Base-by-base conservation (phyloP, 2,113 vertebrate species). In the Azemiops feae region DNA sequence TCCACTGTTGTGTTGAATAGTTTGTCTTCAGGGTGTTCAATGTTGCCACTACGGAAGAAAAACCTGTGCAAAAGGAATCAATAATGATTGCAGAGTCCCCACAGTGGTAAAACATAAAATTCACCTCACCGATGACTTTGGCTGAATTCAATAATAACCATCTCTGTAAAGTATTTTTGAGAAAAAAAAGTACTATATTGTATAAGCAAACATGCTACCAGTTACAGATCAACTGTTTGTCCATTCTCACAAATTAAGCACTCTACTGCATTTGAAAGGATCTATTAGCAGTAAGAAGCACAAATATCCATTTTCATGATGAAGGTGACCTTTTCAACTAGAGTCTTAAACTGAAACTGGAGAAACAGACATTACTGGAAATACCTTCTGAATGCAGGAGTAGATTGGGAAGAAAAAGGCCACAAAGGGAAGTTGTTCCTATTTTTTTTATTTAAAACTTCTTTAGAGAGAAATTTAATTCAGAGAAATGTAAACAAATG, bases 1-100 rank as follows among this genome's bases (percentile, higher is more conserved):
- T 99, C 99, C 96, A 99, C 98, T 0, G 99, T 99, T 0, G 99
- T 99, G 97, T 99, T 99, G 98, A 98, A 99, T 50, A 99, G 98
- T 97, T 99, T 99, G 97, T 99, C 99, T 93, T 99, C 99, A 6
- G 99, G 99, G 96, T 99, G 99, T 91, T 99, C 99, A 0, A 99
- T 99, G 97, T 99, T 99, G 57, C 99, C 99, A 1, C 99, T 99
- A 90, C 99, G 98, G 96, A 99, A 99, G 98, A 99, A 99, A 97
- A 98, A 99, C 98, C 99, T 99, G 97, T 2, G 12, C 93, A 95
- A 93, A 90, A 93, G 91, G 94, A 92, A 94, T 3, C 93, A 95
- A 95, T 94, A 91, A 89, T 93, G 93, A 39, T 88, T 89, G 93
- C 52, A 85, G 64, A 86, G 54, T 52, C 52, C 34, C 34, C 55